phyloP scores from a whole-genome alignment of 1,140 invertebrate genomes.

The Ceratina japonica region DNA sequence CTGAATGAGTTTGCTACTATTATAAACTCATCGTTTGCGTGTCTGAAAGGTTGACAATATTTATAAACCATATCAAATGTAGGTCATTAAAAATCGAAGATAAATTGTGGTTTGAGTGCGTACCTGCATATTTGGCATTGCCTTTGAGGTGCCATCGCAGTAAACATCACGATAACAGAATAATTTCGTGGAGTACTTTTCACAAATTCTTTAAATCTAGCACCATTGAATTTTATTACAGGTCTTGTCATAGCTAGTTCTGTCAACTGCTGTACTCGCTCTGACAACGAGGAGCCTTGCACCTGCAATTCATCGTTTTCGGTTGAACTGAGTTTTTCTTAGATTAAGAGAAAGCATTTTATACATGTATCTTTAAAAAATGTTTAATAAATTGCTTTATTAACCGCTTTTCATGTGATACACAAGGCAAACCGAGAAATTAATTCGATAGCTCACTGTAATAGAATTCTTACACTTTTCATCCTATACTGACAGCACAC shows the following conservation, averaged over 20 bases:
- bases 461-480: conserved; percentile 70
- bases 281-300: conserved; percentile 83
- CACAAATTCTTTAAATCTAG: conserved; percentile 95
- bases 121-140: conserved; percentile 96
- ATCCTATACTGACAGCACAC: conserved; percentile 70
- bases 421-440: no score
- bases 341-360: no score
- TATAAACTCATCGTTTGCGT: conserved; percentile 97
- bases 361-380: no score
- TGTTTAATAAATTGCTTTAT: no score
- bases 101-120: no score
- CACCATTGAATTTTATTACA: conserved; percentile 93
- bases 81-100: no score
- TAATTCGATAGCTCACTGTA: no score
- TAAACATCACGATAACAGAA: conserved; percentile 98
- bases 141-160: conserved; percentile 94
- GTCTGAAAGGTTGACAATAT: conserved; percentile 80
- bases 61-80: no score
- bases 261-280: conserved; percentile 94
- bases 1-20: conserved; percentile 98
- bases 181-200: conserved; percentile 96
- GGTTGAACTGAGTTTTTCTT: no score
- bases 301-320: conserved; percentile 56
- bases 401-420: no score
- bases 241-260: conserved; percentile 94